Percentiles rank a stretch among this genome's conserved stretches.
phyloP scores from a whole-genome alignment of 2,888 invertebrate species.

The Meloe dianella region DNA sequence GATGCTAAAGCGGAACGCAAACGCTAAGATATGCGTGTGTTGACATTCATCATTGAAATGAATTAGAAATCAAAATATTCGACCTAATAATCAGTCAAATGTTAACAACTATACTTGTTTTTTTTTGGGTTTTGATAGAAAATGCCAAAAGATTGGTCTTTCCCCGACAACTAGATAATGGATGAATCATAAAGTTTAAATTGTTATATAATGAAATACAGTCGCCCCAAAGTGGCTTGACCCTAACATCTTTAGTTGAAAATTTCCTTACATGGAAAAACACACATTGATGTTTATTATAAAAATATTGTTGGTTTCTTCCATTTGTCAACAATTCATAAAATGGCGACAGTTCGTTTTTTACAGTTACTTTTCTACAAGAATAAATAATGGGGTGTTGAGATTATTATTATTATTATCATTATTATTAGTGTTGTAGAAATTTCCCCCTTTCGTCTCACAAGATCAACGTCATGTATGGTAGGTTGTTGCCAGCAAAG shows the following conservation, averaged over 20 bases:
- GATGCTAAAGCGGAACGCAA: neutral
- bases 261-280: too few species aligned
- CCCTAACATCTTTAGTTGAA: too few species aligned
- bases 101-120: neutral
- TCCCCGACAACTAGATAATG: too few species aligned
- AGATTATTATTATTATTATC: neutral
- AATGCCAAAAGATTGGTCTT: neutral
- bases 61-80: neutral
- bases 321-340: neutral
- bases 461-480: conserved; percentile 38
- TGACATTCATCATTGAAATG: neutral
- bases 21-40: neutral
- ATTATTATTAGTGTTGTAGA: neutral
- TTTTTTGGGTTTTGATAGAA: neutral
- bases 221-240: too few species aligned
- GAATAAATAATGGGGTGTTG: neutral
- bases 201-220: too few species aligned
- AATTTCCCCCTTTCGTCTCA: neutral
- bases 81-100: neutral
- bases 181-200: too few species aligned
- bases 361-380: neutral
- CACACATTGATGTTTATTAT: too few species aligned
- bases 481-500: conserved; percentile 53
- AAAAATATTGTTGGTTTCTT: too few species aligned
- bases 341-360: neutral